Evolutionary conservation across 2,888 invertebrate genomes (phyloP).

Genomic region (Limnephilus marmoratus): DNA sequence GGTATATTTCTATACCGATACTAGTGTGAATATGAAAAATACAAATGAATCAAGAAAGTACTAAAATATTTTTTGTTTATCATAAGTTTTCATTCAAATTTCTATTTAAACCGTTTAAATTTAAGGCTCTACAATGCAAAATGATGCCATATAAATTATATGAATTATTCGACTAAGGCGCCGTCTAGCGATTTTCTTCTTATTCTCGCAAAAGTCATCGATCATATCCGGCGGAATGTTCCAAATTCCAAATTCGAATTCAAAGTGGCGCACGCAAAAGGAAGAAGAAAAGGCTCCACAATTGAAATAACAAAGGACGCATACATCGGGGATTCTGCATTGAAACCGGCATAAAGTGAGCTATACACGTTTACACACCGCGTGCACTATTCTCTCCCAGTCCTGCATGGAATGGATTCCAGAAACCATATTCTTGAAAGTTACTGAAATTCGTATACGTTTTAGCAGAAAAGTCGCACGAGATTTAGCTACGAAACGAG

Average conservation of each 20-base stretch:
- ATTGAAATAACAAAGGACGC: neutral
- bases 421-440: neutral
- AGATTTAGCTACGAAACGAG: no score
- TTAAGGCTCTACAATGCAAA: neutral
- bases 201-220: neutral
- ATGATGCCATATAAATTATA: neutral
- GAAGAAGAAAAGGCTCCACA: neutral
- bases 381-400: neutral
- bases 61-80: no score
- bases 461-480: neutral
- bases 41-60: no score
- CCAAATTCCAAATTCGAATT: neutral
- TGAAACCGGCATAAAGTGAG: neutral
- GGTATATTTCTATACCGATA: no score
- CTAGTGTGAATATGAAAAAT: no score
- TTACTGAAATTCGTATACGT: neutral
- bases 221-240: slow-evolving; percentile 2
- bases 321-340: neutral
- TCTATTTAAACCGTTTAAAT: neutral
- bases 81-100: neutral
- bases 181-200: neutral
- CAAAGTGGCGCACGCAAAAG: neutral
- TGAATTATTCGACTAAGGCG: neutral
- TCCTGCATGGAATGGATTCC: neutral
- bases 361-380: neutral